Conservation (phyloP, 1,140 invertebrate genomes). For the Diploscapter pachys region DNA sequence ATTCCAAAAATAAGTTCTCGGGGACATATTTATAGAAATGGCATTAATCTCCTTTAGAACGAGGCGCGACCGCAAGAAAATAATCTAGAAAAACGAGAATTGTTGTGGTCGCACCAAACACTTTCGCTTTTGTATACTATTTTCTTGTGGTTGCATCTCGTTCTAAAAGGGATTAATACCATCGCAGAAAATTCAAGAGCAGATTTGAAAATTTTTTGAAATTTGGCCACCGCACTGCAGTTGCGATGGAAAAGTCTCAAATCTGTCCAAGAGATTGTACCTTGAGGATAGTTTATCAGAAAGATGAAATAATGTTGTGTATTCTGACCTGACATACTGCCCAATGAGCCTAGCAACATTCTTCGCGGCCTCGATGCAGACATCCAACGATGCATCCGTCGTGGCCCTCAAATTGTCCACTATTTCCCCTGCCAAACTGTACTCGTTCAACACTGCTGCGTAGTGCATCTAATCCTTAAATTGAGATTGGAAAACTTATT, state of each 20-base stretch:
- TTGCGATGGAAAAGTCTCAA: no score
- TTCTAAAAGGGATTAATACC: no score
- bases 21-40: neutral
- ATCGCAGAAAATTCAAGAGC: no score
- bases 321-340: slow-evolving; percentile 4
- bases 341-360: neutral
- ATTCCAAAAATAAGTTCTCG: neutral
- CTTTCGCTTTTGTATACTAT: no score
- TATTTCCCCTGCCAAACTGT: slow-evolving; percentile 5
- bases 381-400: slow-evolving; percentile 1
- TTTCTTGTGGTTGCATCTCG: no score
- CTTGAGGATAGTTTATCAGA: no score
- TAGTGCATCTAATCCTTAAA: neutral
- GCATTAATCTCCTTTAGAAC: neutral
- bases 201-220: no score
- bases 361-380: slow-evolving; percentile 9
- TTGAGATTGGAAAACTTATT: neutral
- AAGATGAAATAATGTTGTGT: neutral
- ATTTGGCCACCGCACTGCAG: no score
- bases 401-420: slow-evolving; percentile 4
- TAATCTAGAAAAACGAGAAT: neutral
- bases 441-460: neutral
- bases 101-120: no score
- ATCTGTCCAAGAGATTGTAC: no score
- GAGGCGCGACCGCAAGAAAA: neutral